Evolutionary conservation across 35 echinoderm and acorn worm species (phyloP).

Genomic region (Strongylocentrotus purpuratus): DNA sequence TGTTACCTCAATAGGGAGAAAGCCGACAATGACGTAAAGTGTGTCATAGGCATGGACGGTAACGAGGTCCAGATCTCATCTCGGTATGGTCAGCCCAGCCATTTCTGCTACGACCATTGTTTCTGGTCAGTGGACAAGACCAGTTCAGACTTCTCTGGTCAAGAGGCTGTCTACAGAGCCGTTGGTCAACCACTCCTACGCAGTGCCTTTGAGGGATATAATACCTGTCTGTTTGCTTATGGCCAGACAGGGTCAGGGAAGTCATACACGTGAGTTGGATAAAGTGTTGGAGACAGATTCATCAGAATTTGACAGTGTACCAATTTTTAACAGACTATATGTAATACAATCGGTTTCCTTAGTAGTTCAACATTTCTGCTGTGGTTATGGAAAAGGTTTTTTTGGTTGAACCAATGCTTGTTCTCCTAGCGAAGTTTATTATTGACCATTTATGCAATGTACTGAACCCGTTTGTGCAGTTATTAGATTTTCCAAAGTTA

Average conservation of each 20-base stretch:
- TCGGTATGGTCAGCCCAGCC: slow-evolving; percentile 46
- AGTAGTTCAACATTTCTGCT: too few relatives aligned
- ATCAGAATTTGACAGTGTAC: too few relatives aligned
- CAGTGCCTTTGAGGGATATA: slow-evolving; percentile 93
- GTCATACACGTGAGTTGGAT: slow-evolving; percentile 88
- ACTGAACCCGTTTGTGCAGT: too few relatives aligned
- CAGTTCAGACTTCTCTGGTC: slow-evolving; percentile 58
- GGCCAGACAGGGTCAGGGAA: slow-evolving; percentile 97
- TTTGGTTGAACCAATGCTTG: too few relatives aligned
- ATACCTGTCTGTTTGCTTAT: slow-evolving; percentile 96
- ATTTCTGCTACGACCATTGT: slow-evolving; percentile 92
- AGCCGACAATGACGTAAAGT: slow-evolving; percentile 62
- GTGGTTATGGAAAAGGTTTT: too few relatives aligned
- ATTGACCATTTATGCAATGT: too few relatives aligned
- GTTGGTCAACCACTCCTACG: slow-evolving; percentile 78
- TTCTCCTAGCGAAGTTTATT: too few relatives aligned
- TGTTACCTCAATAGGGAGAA: slow-evolving; percentile 62
- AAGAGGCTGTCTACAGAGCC: slow-evolving; percentile 81
- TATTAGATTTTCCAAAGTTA: too few relatives aligned
- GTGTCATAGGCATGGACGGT: slow-evolving; percentile 82
- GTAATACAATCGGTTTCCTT: too few relatives aligned
- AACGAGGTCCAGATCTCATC: slow-evolving; percentile 77
- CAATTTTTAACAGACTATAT: too few relatives aligned
- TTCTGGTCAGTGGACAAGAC: slow-evolving; percentile 93
- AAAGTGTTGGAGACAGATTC: too few relatives aligned